Base-by-base conservation (phyloP, 2,797 vertebrate genomes). In the Ctenopoma multispine region DNA sequence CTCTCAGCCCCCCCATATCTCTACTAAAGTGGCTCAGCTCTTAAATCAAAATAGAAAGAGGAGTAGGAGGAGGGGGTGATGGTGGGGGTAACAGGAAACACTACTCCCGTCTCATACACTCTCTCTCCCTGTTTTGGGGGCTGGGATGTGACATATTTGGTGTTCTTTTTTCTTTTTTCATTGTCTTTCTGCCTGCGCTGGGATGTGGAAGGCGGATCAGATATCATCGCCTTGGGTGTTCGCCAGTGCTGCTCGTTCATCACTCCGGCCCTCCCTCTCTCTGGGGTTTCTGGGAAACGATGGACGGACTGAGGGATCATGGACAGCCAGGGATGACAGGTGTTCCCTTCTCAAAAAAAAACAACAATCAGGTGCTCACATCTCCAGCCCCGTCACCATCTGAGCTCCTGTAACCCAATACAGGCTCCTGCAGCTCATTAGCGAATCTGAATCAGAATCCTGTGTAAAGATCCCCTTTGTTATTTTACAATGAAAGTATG, bases 201-300 rank as follows among this genome's bases (percentile, higher is more conserved):
- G 69, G 81, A 85, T 66, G 81, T 78, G 81, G 80, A 82, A 86
- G 85, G 74, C 50, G 24, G 81, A 91, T 89, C 86, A 87, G 74
- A 86, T 90, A 77, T 83, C 85, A 61, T 48, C 43, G 59, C 69
- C 68, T 82, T 90, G 86, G 79, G 75, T 69, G 68, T 80, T 60
- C 15, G 69, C 85, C 82, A 86, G 77, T n/a, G 61, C 75, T 9
- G 43, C 84, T 87, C 63, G 66, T 84, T 76, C 70, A 62, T 82
- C 69, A 68, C 59, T 8, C 41, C 15, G n/a, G 7, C 66, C 73
- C 75, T 64, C 49, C 69, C 66, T 66, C 34, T 54, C 77, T 53
- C 68, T 0, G 44, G 70, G 72, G 67, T 53, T 77, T 66, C 71
- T 77, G 77, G 76, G 69, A 72, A 81, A 53, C 15, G 48, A 69